Percentiles rank a stretch among this genome's conserved stretches.
Conservation (phyloP, 1,140 invertebrate genomes). For the Thalassaphorura encarpata region DNA sequence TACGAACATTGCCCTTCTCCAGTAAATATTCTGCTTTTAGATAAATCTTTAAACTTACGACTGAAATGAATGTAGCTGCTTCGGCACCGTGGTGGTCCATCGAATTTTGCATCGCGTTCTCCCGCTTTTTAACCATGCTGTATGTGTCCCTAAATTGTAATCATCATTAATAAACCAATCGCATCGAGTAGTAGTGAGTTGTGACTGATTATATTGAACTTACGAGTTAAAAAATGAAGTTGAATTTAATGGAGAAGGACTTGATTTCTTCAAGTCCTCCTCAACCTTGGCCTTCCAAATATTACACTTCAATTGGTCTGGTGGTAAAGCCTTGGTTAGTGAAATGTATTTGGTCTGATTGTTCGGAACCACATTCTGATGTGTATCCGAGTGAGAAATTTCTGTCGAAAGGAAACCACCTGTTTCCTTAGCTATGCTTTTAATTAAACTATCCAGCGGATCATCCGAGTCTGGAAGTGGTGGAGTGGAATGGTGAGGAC, state of each 20-base stretch:
- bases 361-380: conserved; percentile 39
- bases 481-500: conserved; percentile 25
- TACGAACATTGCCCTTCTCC: background rate
- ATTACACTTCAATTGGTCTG: conserved; percentile 86
- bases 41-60: conserved; percentile 48
- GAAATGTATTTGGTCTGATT: conserved; percentile 42
- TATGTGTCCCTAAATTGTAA: conserved; percentile 28
- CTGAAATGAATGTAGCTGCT: conserved; percentile 56
- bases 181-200: no score
- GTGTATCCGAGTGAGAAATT: conserved; percentile 13
- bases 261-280: conserved; percentile 46
- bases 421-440: conserved; percentile 49
- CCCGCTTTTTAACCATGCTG: conserved; percentile 30
- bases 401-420: conserved; percentile 12
- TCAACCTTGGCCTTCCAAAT: conserved; percentile 63
- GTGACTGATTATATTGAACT: background rate
- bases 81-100: conserved; percentile 21
- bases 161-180: conserved; percentile 2
- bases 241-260: conserved; percentile 35
- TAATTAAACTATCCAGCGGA: conserved; percentile 51
- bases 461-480: conserved; percentile 40
- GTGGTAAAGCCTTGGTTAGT: conserved; percentile 56
- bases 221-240: background rate
- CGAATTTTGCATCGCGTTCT: conserved; percentile 25
- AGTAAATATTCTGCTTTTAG: background rate